Percentiles rank a stretch among this genome's conserved stretches.
phyloP scores from a whole-genome alignment of 2,113 vertebrate species.

The Eidolon helvum region DNA sequence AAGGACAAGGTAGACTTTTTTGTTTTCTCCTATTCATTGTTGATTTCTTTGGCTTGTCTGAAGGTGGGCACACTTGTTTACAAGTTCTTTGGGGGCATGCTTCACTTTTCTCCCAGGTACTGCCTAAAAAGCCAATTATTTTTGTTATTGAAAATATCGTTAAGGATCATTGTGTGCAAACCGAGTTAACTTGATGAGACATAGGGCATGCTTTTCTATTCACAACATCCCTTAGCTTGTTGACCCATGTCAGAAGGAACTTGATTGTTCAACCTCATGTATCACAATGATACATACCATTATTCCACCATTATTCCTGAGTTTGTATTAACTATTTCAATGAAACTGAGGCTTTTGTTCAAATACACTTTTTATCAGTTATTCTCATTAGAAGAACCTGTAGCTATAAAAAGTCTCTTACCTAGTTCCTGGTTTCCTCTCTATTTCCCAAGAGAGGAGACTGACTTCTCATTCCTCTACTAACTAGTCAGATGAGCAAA shows the following conservation, averaged over 20 bases:
- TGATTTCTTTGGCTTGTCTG: not conserved
- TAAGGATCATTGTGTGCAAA: not conserved
- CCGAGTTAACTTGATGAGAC: not conserved
- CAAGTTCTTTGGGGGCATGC: not conserved
- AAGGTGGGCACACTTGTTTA: not conserved
- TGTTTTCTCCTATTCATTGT: not conserved
- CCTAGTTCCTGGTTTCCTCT: not conserved
- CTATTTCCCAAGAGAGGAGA: not conserved
- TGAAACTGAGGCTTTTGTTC: not conserved
- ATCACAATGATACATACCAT: not conserved
- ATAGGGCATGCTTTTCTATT: not conserved
- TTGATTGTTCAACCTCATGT: not conserved
- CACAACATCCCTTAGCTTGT: not conserved
- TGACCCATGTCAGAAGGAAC: not conserved
- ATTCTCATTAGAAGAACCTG: not conserved
- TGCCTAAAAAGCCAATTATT: not conserved
- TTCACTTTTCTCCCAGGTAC: not conserved
- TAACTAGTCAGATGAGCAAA: not conserved
- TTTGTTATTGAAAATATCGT: not conserved
- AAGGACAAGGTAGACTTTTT: not conserved
- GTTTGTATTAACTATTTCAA: constrained; percentile 35
- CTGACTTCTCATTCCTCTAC: not conserved
- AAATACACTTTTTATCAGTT: not conserved
- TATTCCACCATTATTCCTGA: constrained; percentile 33
- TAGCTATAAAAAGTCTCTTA: not conserved